phyloP scores from a whole-genome alignment of 2,888 invertebrate species.

The Nomada fabriciana region DNA sequence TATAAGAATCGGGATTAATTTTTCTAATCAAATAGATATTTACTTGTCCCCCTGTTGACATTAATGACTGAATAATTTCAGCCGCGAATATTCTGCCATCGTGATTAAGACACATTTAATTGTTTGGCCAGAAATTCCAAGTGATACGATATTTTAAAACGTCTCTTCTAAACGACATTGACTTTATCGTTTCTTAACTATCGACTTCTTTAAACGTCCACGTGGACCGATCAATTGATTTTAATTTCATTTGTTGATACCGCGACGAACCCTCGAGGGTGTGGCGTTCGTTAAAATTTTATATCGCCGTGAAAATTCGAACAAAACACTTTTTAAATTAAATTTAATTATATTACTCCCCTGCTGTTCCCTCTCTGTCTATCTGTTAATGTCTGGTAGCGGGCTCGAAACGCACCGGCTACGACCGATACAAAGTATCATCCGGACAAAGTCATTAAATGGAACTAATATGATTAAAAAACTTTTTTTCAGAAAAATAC shows the following conservation, averaged over 20 bases:
- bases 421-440: slow-evolving; percentile 56
- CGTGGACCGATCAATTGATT: slow-evolving; percentile 15
- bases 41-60: too few species aligned
- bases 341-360: slow-evolving; percentile 61
- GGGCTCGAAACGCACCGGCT: slow-evolving; percentile 9
- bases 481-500: slow-evolving; percentile 30
- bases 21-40: too few species aligned
- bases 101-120: neutral
- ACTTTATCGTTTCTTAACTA: neutral
- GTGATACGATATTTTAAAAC: neutral
- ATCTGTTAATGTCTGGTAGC: slow-evolving; percentile 42
- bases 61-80: neutral
- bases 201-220: too few species aligned
- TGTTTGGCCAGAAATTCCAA: neutral
- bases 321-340: slow-evolving; percentile 55
- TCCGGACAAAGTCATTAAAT: slow-evolving; percentile 63
- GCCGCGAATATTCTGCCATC: neutral
- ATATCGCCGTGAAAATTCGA: slow-evolving; percentile 34
- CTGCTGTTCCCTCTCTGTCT: neutral
- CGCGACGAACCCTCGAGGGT: neutral
- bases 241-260: slow-evolving; percentile 30
- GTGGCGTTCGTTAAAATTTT: slow-evolving; percentile 55
- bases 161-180: neutral
- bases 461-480: slow-evolving; percentile 65
- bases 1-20: neutral